Evolutionary conservation across 2,113 vertebrate species (phyloP).

Genomic region (Ciconia boyciana): DNA sequence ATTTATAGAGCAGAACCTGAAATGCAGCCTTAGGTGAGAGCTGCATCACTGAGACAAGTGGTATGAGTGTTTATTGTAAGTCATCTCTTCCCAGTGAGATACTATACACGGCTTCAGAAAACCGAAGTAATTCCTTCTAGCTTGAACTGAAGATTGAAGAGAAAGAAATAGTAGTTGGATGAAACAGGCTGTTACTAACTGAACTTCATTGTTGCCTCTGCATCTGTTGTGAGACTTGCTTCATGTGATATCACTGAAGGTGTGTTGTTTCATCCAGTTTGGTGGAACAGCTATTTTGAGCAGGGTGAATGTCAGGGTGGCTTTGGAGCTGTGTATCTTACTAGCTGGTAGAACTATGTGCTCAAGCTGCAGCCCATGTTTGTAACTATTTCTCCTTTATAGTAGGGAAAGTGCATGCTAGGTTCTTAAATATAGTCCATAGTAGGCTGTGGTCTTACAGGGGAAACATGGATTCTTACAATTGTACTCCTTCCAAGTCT

Average conservation of each 20-base stretch:
- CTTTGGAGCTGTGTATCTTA: neutral
- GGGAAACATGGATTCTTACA: neutral
- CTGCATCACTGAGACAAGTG: neutral
- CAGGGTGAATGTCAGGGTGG: neutral
- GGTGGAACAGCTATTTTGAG: neutral
- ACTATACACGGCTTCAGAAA: neutral
- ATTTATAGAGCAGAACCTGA: neutral
- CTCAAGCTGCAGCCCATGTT: neutral
- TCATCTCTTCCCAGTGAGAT: neutral
- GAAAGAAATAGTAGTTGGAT: neutral
- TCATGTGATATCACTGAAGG: no score
- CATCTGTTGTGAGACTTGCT: neutral
- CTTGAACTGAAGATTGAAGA: neutral
- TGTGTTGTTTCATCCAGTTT: neutral
- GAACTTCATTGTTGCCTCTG: neutral
- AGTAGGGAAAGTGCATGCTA: neutral
- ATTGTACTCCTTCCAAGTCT: rapidly evolving
- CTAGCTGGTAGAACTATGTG: neutral
- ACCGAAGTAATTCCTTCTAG: neutral
- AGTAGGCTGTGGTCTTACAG: neutral
- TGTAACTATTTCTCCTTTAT: neutral
- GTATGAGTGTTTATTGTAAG: neutral
- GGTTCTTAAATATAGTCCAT: neutral
- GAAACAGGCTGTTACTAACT: neutral
- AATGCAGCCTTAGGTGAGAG: neutral